phyloP scores from a whole-genome alignment of 1,140 invertebrate genomes.

The Papilio aristodemus region DNA sequence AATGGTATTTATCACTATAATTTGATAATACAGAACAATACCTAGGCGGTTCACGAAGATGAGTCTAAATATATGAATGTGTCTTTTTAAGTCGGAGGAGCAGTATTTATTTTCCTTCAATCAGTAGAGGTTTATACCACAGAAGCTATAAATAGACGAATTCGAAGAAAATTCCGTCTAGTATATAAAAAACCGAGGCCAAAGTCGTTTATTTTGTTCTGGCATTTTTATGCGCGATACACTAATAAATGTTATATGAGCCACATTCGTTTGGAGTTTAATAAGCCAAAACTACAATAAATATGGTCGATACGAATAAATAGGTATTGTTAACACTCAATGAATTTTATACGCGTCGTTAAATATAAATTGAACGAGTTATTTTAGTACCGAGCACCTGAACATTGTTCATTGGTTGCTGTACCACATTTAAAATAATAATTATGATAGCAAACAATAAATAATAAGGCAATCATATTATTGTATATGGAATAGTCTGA shows the following conservation, averaged over 20 bases:
- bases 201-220: background rate
- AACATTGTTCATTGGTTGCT: background rate
- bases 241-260: background rate
- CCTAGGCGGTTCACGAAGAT: too few relatives aligned
- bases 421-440: background rate
- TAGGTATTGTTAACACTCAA: conserved; percentile 42
- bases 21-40: too few relatives aligned
- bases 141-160: too few relatives aligned
- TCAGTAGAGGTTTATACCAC: too few relatives aligned
- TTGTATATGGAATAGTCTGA: too few relatives aligned
- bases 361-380: background rate
- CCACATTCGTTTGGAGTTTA: background rate
- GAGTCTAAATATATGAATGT: too few relatives aligned
- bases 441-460: background rate
- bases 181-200: background rate
- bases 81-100: too few relatives aligned
- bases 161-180: background rate
- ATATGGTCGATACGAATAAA: conserved; percentile 36
- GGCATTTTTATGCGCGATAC: background rate
- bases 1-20: too few relatives aligned
- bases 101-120: too few relatives aligned
- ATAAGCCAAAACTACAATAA: conserved; percentile 3
- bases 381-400: background rate
- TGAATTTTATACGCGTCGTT: conserved; percentile 40
- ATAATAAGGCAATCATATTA: too few relatives aligned